Conservation (phyloP, 2,888 invertebrate species). For the Stictocephala bisonia region DNA sequence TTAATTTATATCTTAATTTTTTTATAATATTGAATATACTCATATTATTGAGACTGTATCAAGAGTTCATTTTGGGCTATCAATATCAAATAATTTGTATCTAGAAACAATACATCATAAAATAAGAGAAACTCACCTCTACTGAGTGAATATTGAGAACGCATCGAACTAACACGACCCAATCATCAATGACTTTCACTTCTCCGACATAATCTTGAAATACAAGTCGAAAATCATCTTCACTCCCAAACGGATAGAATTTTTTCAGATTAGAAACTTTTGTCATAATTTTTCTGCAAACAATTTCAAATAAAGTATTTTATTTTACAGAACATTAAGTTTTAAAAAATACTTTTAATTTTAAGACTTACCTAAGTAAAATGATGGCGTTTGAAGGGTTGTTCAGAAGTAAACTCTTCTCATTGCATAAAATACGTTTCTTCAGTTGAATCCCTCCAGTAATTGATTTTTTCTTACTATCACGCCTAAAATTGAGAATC, state of each 20-base stretch:
- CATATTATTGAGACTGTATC: no score
- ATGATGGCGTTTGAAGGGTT: background rate
- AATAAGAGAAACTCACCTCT: slow-evolving; percentile 20
- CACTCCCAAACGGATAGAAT: slow-evolving; percentile 32
- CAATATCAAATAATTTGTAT: no score
- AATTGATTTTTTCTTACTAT: background rate
- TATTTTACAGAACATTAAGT: background rate
- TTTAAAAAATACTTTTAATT: background rate
- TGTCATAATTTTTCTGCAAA: slow-evolving; percentile 41
- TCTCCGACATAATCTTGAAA: slow-evolving; percentile 32
- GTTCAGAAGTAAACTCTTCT: background rate
- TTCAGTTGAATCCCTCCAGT: background rate
- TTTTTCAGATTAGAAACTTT: slow-evolving; percentile 20
- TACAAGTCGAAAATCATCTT: slow-evolving; percentile 39
- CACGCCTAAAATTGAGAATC: no score
- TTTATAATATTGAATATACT: no score
- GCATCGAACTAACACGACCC: slow-evolving; percentile 39
- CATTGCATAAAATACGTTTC: slow-evolving; percentile 7
- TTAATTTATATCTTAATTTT: no score
- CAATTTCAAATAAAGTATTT: background rate
- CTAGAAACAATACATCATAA: no score
- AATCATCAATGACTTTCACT: background rate
- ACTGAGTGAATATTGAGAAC: slow-evolving; percentile 41
- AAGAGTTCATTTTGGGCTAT: no score
- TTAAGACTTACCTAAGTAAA: background rate